Evolutionary conservation across 2,888 invertebrate species (phyloP).

Genomic region (Silvanus unidentatus): DNA sequence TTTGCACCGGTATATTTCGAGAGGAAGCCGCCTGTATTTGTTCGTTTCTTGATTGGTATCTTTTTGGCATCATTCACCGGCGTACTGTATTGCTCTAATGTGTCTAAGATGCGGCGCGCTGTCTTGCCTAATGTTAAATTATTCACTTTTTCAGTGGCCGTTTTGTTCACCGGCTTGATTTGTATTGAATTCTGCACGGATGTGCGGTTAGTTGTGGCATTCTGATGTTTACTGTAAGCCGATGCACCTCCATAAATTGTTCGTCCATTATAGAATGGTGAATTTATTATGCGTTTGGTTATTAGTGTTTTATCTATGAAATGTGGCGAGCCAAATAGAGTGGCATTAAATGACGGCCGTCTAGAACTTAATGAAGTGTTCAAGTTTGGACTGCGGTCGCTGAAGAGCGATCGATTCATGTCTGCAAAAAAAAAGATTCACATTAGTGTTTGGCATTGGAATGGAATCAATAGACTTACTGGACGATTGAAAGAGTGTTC

Average conservation of each 20-base stretch:
- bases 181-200: conserved; percentile 38
- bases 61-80: conserved; percentile 73
- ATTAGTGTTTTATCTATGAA: conserved; percentile 46
- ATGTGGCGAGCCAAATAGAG: conserved; percentile 41
- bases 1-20: conserved; percentile 35
- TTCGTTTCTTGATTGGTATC: conserved; percentile 53
- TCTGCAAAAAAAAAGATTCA: conserved; percentile 6
- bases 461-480: conserved; percentile 29
- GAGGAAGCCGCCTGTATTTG: conserved; percentile 26
- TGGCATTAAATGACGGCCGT: conserved; percentile 50
- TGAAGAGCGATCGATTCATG: conserved; percentile 14
- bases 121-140: conserved; percentile 60
- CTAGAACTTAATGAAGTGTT: conserved; percentile 47
- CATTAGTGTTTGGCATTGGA: too few species aligned
- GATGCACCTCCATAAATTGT: conserved; percentile 73
- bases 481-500: conserved; percentile 30
- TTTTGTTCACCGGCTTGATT: conserved; percentile 47
- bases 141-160: conserved; percentile 24
- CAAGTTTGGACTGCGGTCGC: conserved; percentile 37
- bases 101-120: conserved; percentile 70
- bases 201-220: conserved; percentile 19
- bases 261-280: conserved; percentile 70
- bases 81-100: conserved; percentile 76
- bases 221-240: conserved; percentile 46
- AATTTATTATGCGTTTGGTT: conserved; percentile 48